Base-by-base conservation (phyloP, 2,797 vertebrate genomes). In the Eospalax fontanierii region DNA sequence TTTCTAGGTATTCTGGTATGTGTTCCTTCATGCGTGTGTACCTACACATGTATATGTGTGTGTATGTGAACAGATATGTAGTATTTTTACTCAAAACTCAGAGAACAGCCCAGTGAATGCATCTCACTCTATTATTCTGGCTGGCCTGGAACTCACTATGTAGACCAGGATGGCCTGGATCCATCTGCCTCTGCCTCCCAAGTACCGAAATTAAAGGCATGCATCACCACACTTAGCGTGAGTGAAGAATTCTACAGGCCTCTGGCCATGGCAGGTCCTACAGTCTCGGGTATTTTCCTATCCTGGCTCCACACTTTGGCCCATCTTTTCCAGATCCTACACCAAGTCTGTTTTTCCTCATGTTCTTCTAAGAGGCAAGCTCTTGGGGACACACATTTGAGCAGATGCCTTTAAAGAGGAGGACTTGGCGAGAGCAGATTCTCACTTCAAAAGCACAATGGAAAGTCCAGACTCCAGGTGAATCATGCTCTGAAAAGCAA, bases 391-490 rank as follows among this genome's bases (percentile, higher is more conserved):
- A 74, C 18, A 46, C 2, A 26, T 86, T 65, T 78, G 94, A 70
- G 43, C 50, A 43, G 78, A 79, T 65, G 85, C 93, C 93, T 92
- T 74, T 54, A 90, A 74, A 65, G 82, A 89, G 33, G 74, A 87
- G 30, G 18, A 61, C 70, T 86, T 93, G 91, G 91, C 85, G n/a
- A 75, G 65, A n/a, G 68, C 33, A 24, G 30, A 61, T 90, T 91
- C 57, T 74, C 40, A 40, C 50, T 93, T 89, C 65, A 66, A 89
- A 89, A 85, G 22, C 8, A n/a, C 14, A 80, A 59, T 90, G 90
- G 79, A 88, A 96, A 95, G 91, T 94, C 33, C 78, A 90, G 74
- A 65, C 79, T 33, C 7, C 15, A 61, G 78, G 68, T 35, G 43
- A 76, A 65, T 59, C n/a, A 1, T n/a, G 59, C 50, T 84, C 59